Percentiles rank a stretch among this genome's conserved stretches.
Conservation (phyloP, 64 coral and sea anemone genomes). For the Orbicella faveolata region DNA sequence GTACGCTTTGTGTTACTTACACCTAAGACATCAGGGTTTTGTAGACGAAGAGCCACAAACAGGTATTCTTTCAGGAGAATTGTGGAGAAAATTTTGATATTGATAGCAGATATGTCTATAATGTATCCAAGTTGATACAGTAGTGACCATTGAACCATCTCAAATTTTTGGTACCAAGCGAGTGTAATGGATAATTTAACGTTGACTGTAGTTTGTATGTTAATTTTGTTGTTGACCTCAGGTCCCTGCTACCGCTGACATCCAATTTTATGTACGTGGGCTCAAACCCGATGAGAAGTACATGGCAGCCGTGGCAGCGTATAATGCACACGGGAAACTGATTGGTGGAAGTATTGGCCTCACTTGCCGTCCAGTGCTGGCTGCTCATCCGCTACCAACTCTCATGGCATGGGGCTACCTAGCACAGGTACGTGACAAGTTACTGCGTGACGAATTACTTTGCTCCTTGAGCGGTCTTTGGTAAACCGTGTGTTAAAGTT, state of each 20-base stretch:
- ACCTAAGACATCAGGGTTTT: not conserved
- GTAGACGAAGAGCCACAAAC: too few species aligned
- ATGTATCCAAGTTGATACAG: too few species aligned
- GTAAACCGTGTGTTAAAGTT: too few species aligned
- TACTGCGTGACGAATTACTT: not conserved
- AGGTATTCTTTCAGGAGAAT: too few species aligned
- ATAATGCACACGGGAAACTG: constrained; percentile 66
- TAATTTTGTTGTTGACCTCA: not conserved
- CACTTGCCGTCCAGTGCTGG: constrained; percentile 68
- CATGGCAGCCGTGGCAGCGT: constrained; percentile 91
- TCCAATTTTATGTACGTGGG: constrained; percentile 67
- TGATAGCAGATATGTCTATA: too few species aligned
- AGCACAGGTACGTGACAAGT: constrained; percentile 66
- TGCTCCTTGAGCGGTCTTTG: too few species aligned
- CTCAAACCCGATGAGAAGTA: constrained; percentile 82
- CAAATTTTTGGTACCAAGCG: too few species aligned
- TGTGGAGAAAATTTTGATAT: too few species aligned
- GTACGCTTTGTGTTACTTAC: constrained; percentile 21
- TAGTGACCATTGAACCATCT: too few species aligned
- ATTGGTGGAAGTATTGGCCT: constrained; percentile 90
- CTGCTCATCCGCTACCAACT: constrained; percentile 71
- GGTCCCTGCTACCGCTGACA: constrained; percentile 80
- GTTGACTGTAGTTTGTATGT: too few species aligned
- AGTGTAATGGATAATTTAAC: too few species aligned
- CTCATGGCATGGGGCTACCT: constrained; percentile 97